These are phyloP conservation scores for Acipenser oxyrinchus DNA, from an alignment of 2,797 vertebrate genomes.

Conservation along the genomic window DNA sequence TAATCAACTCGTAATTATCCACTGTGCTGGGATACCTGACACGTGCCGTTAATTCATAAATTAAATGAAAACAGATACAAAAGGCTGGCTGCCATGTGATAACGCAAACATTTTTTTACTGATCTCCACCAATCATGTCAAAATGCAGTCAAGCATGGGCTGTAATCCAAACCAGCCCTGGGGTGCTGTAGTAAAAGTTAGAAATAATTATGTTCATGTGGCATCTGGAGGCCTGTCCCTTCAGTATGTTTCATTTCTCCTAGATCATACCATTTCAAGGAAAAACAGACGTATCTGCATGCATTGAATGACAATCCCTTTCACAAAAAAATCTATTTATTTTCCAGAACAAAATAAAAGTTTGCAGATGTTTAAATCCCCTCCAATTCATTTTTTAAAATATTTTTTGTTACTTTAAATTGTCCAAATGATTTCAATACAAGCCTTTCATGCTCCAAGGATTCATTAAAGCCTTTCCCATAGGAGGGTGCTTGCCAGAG, in stretches of 20 bases:
- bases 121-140: slow-evolving; percentile 7
- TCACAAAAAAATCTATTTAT: not conserved
- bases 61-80: slow-evolving; percentile 8
- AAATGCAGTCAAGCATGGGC: slow-evolving; percentile 2
- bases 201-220: slow-evolving; percentile 8
- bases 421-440: no score
- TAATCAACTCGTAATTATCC: not conserved
- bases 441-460: no score
- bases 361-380: slow-evolving; percentile 16
- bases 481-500: no score
- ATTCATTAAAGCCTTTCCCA: no score
- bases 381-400: no score
- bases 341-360: slow-evolving; percentile 9
- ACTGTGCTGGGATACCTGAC: not conserved
- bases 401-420: no score
- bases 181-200: not conserved
- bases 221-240: not conserved
- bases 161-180: not conserved
- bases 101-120: not conserved
- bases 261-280: not conserved
- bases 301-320: not conserved
- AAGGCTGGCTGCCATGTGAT: not conserved
- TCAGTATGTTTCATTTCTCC: slow-evolving; percentile 21
- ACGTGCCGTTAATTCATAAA: slow-evolving; percentile 8
- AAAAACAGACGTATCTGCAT: not conserved